Base-by-base conservation (phyloP, 1,140 invertebrate genomes). In the Magallana gigas region DNA sequence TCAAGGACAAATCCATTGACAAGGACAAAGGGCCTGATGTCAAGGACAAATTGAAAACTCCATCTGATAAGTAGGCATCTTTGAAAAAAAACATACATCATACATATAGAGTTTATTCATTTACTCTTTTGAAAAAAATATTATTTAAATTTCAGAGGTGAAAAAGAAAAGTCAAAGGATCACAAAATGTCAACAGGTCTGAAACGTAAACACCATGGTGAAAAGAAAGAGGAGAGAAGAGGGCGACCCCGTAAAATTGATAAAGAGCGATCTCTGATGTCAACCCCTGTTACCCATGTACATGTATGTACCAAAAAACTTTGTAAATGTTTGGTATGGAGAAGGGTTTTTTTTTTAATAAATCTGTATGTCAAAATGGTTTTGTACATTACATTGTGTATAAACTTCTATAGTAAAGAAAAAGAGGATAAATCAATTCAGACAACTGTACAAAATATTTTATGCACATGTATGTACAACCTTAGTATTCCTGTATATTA, bases 151-250 rank as follows among this genome's bases (percentile, higher is more conserved):
- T 64, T 56, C 48, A 89, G 88, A 71, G 58, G 57, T 62, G 88
- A 87, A 23, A 90, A 90, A 76, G 91, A 90, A 4, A 87, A 85
- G 68, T 62, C 88, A 6, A 89, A 89, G 56, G 85, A 87, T 64
- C 89, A 89, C 23, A 90, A 89, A 29, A 9, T 87, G 56, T 18
- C 87, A 23, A 18, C 80, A 12, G 89, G 91, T 1, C 57, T 91
- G 1, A 91, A 89, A 76, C 86, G 90, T 16, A 90, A 90, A 83
- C 81, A 89, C 29, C 88, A 88, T 3, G 88, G 88, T 16, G 81
- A 64, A 57, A 88, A 86, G 81, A 58, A 83, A n/a, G 57, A 83
- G 57, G 81, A 57, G 48, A 83, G 57, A 58, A 56, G 57, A 8
- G 81, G 81, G 2, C 81, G 81, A 9, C 81, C 81, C n/a, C 81